Evolutionary conservation across 2,888 invertebrate genomes (phyloP).

Genomic region (Ellobium chinense): DNA sequence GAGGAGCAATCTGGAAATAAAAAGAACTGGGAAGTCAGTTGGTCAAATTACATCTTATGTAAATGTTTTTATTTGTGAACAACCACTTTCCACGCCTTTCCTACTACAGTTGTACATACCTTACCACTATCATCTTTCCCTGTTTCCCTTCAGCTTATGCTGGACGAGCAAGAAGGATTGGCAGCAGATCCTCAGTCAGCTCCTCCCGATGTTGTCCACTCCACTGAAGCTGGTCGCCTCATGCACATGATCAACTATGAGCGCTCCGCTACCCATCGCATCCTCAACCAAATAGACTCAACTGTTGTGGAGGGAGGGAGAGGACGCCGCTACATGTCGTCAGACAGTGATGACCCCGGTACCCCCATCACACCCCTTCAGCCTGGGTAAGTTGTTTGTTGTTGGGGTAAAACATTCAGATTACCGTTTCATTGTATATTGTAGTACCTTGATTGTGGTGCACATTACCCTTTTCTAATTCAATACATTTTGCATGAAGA

Average conservation of each 20-base stretch:
- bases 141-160: conserved; percentile 80
- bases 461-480: no score
- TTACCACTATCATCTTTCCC: no score
- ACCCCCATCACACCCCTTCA: conserved; percentile 17
- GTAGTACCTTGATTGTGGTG: no score
- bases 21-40: no score
- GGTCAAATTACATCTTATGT: no score
- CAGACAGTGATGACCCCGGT: conserved; percentile 59
- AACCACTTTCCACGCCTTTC: no score
- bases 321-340: conserved; percentile 25
- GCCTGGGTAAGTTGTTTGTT: neutral
- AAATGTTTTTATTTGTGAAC: no score
- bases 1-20: no score
- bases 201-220: conserved; percentile 70
- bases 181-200: conserved; percentile 51
- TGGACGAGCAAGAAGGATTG: conserved; percentile 66
- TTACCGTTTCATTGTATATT: neutral
- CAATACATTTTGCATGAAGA: no score
- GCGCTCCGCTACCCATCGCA: conserved; percentile 66
- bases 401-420: neutral
- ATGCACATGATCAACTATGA: conserved; percentile 67
- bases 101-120: no score
- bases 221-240: conserved; percentile 63
- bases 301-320: conserved; percentile 68
- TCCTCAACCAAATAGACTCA: conserved; percentile 74